phyloP scores from a whole-genome alignment of 2,888 invertebrate species.

The Drosophila gaucha region DNA sequence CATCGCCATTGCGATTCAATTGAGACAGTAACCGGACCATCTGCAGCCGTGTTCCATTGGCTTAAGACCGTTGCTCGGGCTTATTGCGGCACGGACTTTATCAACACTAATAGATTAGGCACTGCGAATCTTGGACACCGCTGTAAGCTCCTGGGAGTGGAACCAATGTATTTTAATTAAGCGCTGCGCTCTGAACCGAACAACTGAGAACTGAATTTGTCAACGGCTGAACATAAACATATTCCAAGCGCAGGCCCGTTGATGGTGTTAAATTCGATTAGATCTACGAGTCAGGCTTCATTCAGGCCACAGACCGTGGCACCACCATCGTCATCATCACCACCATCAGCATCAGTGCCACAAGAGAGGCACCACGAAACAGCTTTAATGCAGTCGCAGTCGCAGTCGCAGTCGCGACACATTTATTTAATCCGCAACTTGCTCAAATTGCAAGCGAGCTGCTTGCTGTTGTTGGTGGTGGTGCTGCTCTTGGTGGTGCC shows the following conservation, averaged over 20 bases:
- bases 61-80: constrained; percentile 7
- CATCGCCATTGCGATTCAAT: constrained; percentile 50
- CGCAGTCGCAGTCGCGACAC: constrained; percentile 59
- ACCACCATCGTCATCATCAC: constrained; percentile 31
- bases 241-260: constrained; percentile 27
- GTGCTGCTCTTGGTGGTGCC: constrained; percentile 27
- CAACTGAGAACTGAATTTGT: constrained; percentile 37
- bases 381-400: constrained; percentile 39
- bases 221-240: constrained; percentile 33
- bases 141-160: constrained; percentile 15
- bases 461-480: constrained; percentile 29
- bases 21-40: constrained; percentile 61
- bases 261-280: constrained; percentile 71
- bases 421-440: constrained; percentile 74
- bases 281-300: constrained; percentile 59
- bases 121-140: not conserved
- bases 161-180: constrained; percentile 46
- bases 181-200: constrained; percentile 7
- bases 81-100: constrained; percentile 7
- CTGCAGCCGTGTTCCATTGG: constrained; percentile 14
- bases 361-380: constrained; percentile 30
- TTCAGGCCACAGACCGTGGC: constrained; percentile 36
- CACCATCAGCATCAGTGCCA: constrained; percentile 21
- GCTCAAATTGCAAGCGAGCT: constrained; percentile 66
- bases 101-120: constrained; percentile 10